Evolutionary conservation across 2,888 invertebrate species (phyloP).

Genomic region (Idaea straminata): DNA sequence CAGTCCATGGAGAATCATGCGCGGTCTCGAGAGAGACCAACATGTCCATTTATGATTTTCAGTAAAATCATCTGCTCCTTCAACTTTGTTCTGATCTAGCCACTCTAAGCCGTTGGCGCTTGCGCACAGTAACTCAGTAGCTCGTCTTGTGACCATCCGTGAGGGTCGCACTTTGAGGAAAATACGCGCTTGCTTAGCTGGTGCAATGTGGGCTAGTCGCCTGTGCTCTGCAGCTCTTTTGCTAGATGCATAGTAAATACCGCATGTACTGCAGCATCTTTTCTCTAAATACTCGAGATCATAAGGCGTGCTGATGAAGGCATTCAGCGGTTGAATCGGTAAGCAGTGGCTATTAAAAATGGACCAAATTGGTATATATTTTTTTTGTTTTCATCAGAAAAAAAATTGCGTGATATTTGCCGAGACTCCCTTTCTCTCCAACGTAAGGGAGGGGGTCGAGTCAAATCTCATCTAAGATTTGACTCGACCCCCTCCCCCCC

Average conservation of each 20-base stretch:
- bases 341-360: conserved; percentile 18
- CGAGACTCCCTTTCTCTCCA: too few species aligned
- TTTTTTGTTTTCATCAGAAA: too few species aligned
- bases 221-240: conserved; percentile 31
- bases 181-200: conserved; percentile 27
- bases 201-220: conserved; percentile 30
- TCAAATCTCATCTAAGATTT: too few species aligned
- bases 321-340: conserved; percentile 14
- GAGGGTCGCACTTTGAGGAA: conserved; percentile 20
- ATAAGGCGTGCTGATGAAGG: conserved; percentile 16
- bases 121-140: conserved; percentile 10
- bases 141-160: conserved; percentile 16
- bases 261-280: conserved; percentile 20
- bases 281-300: conserved; percentile 15
- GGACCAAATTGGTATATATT: too few species aligned
- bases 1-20: too few species aligned
- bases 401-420: too few species aligned
- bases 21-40: too few species aligned
- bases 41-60: too few species aligned
- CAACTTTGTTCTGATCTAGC: conserved; percentile 27
- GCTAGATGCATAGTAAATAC: conserved; percentile 29
- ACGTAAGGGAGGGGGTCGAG: too few species aligned
- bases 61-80: conserved; percentile 22
- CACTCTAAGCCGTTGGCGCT: conserved; percentile 20
- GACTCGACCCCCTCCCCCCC: too few species aligned